These are phyloP conservation scores for Suncus etruscus DNA, from an alignment of 2,113 vertebrate species.

Conservation along the genomic window DNA sequence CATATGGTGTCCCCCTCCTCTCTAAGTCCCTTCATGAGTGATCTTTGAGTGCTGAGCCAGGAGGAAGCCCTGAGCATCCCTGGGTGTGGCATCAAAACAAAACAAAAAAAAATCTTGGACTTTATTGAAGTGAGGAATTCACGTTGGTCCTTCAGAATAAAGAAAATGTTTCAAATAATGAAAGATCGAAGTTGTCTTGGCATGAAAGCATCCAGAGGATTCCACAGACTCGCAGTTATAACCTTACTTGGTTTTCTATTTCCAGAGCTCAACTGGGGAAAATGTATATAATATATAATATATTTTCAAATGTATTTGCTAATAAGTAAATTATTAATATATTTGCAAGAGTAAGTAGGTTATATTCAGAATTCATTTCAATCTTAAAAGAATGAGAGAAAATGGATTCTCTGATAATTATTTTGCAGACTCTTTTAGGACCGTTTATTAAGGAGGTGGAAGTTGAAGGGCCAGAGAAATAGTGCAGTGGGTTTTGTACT, in stretches of 20 bases:
- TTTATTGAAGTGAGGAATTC: not conserved
- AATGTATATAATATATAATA: not conserved
- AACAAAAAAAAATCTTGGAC: no score
- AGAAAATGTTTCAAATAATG: not conserved
- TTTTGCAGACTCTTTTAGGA: conserved; percentile 14
- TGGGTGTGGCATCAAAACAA: no score
- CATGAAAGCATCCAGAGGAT: no score
- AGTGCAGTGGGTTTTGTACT: not conserved
- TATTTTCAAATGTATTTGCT: not conserved
- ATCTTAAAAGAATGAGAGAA: conserved; percentile 32
- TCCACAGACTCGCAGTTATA: no score
- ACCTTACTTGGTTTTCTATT: not conserved
- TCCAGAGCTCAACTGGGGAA: conserved; percentile 1
- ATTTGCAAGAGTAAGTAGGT: not conserved
- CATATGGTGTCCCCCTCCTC: no score
- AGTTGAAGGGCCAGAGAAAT: not conserved
- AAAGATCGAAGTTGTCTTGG: not conserved
- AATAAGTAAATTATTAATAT: not conserved
- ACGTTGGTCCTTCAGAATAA: not conserved
- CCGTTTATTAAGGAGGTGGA: conserved; percentile 38
- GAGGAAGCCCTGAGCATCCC: no score
- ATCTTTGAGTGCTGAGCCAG: no score
- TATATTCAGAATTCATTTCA: conserved; percentile 47
- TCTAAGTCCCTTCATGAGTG: no score
- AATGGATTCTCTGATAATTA: conserved; percentile 46